Conservation (phyloP, 2,888 invertebrate genomes). For the Diaphora mendica region DNA sequence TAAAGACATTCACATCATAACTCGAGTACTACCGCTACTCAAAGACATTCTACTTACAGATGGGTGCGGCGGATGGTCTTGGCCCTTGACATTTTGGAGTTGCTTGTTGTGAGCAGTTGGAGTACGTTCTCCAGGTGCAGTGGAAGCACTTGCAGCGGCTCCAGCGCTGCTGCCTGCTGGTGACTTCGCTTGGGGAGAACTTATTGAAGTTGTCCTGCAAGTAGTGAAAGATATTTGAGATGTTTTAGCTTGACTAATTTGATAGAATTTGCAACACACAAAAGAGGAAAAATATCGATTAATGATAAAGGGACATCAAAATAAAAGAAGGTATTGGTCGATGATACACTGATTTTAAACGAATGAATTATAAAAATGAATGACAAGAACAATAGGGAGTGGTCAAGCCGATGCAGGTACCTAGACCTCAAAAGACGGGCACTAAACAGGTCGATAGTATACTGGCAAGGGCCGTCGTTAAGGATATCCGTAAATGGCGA, state of each 20-base stretch:
- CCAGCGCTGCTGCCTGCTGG: constrained; percentile 90
- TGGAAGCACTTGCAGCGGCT: constrained; percentile 78
- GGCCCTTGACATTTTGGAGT: constrained; percentile 91
- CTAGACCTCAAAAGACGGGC: too few species aligned
- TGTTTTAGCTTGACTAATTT: background rate
- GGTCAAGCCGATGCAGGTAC: too few species aligned
- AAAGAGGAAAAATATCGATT: too few species aligned
- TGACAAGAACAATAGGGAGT: too few species aligned
- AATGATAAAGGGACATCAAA: background rate
- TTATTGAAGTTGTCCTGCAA: constrained; percentile 90
- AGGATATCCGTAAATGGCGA: too few species aligned
- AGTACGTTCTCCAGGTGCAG: constrained; percentile 85
- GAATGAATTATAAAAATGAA: too few species aligned
- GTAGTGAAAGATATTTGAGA: background rate
- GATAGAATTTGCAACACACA: background rate
- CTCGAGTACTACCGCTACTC: constrained; percentile 13
- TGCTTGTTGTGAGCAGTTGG: constrained; percentile 90
- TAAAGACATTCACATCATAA: constrained; percentile 18
- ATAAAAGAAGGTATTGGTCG: background rate
- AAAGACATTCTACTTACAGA: constrained; percentile 87
- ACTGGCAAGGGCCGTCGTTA: too few species aligned
- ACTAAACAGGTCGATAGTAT: too few species aligned
- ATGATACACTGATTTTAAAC: background rate
- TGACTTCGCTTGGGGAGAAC: constrained; percentile 91
- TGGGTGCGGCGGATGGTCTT: constrained; percentile 88